Evolutionary conservation across 2,888 invertebrate genomes (phyloP), one percentile per base, ranked within the genome.

Genomic region (Sepiola atlantica): DNA sequence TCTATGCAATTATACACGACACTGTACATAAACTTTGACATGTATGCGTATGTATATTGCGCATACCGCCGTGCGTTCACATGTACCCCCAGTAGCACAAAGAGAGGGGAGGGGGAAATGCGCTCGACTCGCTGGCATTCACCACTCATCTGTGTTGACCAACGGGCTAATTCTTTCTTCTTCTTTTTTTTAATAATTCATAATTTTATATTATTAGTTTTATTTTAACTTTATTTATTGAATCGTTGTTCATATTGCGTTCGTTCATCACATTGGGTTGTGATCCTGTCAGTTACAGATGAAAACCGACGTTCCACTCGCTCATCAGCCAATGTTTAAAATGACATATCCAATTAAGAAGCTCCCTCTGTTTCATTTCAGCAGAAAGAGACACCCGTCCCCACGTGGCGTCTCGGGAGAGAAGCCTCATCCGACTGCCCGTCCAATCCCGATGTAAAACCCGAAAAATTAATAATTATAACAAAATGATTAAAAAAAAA

Each of bases 231-330:
- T 77, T 77, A 21, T n/a, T 77, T 77, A 16, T 77, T 77, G 77
- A 77, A 77, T 77, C 32, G 77, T n/a, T 77, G 77, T 77, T 77
- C 77, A 77, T 77, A 77, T 77, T 77, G n/a, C n/a, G 32, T 77
- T 77, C 77, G 77, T 77, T 77, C 77, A n/a, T 77, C 77, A 77
- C n/a, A 77, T 77, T 77, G n/a, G 77, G 77, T 77, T 77, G 77
- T 77, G 77, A 77, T 77, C 77, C 77, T 77, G 77, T 77, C 77
- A 77, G n/a, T 77, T 77, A 77, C 77, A 77, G 77, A 77, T 32
- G 77, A 77, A 77, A 77, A 77, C 77, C 32, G 77, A 77, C 77
- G 77, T 77, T n/a, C 77, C 32, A n/a, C 77, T 77, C 77, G n/a
- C 32, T 77, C 77, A 77, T 77, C 77, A 77, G 77, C 77, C 77